These are phyloP conservation scores for Esox niger DNA, from an alignment of 2,113 vertebrate genomes.

Conservation along the genomic window DNA sequence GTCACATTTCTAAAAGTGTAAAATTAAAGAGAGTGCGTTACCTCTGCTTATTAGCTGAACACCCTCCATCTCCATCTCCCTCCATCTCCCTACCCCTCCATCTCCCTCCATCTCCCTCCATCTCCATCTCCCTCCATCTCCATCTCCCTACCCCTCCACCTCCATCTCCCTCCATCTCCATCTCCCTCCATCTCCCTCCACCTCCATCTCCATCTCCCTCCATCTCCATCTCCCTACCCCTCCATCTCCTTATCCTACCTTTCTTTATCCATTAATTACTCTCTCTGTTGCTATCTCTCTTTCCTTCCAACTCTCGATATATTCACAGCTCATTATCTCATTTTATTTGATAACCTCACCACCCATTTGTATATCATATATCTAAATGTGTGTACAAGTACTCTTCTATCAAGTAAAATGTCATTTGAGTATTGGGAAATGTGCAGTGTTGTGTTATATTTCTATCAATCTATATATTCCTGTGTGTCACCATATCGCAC, in stretches of 20 bases:
- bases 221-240: not conserved
- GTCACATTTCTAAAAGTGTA: too few species aligned
- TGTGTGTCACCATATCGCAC: conserved; percentile 38
- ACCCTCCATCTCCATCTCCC: conserved; percentile 47
- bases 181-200: conserved; percentile 11
- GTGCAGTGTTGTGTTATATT: too few species aligned
- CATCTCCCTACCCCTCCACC: conserved; percentile 18
- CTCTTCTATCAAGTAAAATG: too few species aligned
- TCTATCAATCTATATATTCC: too few species aligned
- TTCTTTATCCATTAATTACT: conserved; percentile 40
- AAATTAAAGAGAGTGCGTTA: too few species aligned
- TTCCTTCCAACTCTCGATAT: too few species aligned
- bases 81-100: conserved; percentile 24
- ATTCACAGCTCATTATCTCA: too few species aligned
- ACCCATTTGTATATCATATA: too few species aligned
- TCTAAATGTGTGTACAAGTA: too few species aligned
- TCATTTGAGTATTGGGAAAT: too few species aligned
- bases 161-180: not conserved
- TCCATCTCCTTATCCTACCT: conserved; percentile 20
- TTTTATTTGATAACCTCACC: too few species aligned
- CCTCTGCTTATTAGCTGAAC: too few species aligned
- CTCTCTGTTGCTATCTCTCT: conserved; percentile 26
- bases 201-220: conserved; percentile 6
- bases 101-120: conserved; percentile 41
- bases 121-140: conserved; percentile 49